Base-by-base conservation (phyloP, 2,113 vertebrate genomes). In the Ammospiza nelsoni region DNA sequence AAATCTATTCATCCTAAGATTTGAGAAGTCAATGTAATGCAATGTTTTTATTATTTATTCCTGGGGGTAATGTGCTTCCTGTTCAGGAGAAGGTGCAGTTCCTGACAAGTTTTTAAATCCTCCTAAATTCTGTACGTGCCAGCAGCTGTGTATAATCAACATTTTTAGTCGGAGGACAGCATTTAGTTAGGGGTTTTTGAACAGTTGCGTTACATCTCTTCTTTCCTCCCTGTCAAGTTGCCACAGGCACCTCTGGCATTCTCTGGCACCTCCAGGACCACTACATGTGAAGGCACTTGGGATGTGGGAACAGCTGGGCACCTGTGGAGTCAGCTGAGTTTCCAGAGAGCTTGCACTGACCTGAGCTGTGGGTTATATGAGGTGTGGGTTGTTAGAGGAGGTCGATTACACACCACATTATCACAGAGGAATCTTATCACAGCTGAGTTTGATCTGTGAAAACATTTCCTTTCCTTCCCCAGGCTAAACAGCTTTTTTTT, bases 221-320 rank as follows among this genome's bases (percentile, higher is more conserved):
- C 49, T 68, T 76, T 85, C 11, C 44, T 84, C 20, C 25, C 46
- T n/a, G 6, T 13, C 6, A 25, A 65, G 29, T 21, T 72, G 33
- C 48, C 9, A 4, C 2, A 2, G 25, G 48, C 1, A 1, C 31
- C 44, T 79, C 2, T 4, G 39, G 27, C 48, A 33, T 27, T 59
- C n/a, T 80, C 63, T 55, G 51, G 16, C 43, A 80, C 54, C 31
- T 77, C 55, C 57, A 72, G 54, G 27, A 52, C 15, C 27, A 19
- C 48, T 43, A 29, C 7, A 31, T 1, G 12, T 21, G 35, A 39
- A 87, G 51, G 28, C 3, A 33, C 48, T 29, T 74, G 23, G 33
- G 39, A 67, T 29, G 18, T 66, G 43, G 65, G 43, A 81, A 58
- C 21, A 88, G 52, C 14, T 6, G 5, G 35, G 33, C 27, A 61